Evolutionary conservation across 2,797 vertebrate species (phyloP).

Genomic region (Syndactyla subalaris): DNA sequence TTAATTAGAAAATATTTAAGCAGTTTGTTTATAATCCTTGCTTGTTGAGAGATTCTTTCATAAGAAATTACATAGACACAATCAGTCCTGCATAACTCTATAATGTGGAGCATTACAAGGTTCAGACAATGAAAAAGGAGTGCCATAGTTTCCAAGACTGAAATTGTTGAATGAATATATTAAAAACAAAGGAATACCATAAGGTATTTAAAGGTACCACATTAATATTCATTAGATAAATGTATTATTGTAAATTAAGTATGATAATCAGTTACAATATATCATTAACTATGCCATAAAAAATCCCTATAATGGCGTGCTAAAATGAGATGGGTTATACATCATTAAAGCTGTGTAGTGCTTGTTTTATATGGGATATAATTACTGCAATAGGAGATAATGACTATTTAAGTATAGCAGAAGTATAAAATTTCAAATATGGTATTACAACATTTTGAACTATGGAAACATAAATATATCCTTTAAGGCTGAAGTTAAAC

Average conservation of each 20-base stretch:
- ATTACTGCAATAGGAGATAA: conserved; percentile 44
- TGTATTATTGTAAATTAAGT: conserved; percentile 50
- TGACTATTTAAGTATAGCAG: conserved; percentile 28
- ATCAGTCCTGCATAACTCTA: not conserved
- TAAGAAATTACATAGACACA: not conserved
- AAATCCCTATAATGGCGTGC: not conserved
- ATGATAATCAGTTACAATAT: conserved; percentile 36
- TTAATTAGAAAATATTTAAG: not conserved
- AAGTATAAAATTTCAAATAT: not conserved
- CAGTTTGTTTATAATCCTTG: conserved; percentile 2
- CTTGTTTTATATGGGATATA: conserved; percentile 24
- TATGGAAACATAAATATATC: not conserved
- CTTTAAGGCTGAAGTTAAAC: not conserved
- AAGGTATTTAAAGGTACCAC: not conserved
- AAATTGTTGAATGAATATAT: conserved; percentile 1
- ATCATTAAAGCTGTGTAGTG: conserved; percentile 10
- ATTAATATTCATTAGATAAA: conserved; percentile 26
- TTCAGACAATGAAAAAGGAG: not conserved
- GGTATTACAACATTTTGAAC: not conserved
- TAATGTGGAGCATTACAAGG: not conserved
- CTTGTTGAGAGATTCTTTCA: not conserved
- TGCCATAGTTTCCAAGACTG: not conserved
- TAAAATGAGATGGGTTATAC: not conserved
- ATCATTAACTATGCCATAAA: conserved; percentile 51
- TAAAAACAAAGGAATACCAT: conserved; percentile 11